Evolutionary conservation across 2,888 invertebrate species (phyloP), one percentile per base, ranked within the genome.

Genomic region (Liodrosophila aerea): DNA sequence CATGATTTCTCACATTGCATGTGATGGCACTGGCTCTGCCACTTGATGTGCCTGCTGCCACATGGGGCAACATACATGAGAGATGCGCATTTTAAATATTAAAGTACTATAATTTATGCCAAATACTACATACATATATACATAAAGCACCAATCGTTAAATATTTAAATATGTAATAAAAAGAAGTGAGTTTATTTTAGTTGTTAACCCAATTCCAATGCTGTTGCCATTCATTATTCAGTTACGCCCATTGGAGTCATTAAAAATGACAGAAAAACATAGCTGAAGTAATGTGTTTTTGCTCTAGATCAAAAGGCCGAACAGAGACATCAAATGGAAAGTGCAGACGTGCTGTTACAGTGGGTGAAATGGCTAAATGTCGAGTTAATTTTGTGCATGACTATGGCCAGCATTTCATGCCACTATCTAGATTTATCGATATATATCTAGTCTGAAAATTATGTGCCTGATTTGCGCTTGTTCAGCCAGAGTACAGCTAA

Each of bases 1-100:
- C 80, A 81, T 81, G 80, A 81, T 85, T 81, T 81, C 85, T 85
- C 85, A 80, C 85, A 80, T 83, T 85, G 83, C 85, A 81, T 78
- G 68, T 78, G 82, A 82, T 78, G 78, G 82, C 82, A 74, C 77
- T 76, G 78, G 82, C 82, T 77, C 77, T 76, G 78, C 62, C 85
- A 78, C 78, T 78, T 78, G 85, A 78, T 84, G 82, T 78, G 85
- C 56, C 65, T 66, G 63, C 56, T 63, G 72, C 77, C 85, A 81
- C 78, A 85, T 72, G 82, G 75, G 78, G 75, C 71, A 52, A 58
- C 71, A 29, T 31, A 13, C 29, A 65, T 53, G 69, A 65, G 66
- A 62, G 69, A 72, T 59, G 76, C 62, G 63, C 65, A 80, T 81
- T 84, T 77, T 73, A 70, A 84, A 73, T 76, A 76, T 80, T 83